phyloP scores from a whole-genome alignment of 2,113 vertebrate genomes.

The Sebastes schlegelii region DNA sequence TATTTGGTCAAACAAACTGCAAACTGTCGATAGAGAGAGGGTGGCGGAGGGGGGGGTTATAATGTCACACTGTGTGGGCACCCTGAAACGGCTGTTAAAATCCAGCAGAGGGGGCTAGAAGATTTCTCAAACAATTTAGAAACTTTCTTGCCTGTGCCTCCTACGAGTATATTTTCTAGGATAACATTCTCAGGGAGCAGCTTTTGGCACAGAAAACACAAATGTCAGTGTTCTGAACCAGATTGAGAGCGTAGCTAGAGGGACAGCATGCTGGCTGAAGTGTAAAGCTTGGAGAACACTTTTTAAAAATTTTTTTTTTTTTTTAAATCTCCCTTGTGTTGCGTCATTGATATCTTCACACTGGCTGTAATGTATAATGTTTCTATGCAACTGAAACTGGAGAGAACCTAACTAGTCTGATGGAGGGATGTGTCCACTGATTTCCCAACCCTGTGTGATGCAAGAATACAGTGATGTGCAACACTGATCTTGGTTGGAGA shows the following conservation, averaged over 20 bases:
- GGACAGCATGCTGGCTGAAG: neutral
- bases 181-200: slow-evolving; percentile 30
- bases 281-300: neutral
- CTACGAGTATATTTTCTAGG: slow-evolving; percentile 1
- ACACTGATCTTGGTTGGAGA: neutral
- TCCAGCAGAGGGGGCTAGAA: slow-evolving; percentile 76
- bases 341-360: neutral
- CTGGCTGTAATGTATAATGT: neutral
- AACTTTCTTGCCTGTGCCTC: neutral
- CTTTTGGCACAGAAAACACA: slow-evolving; percentile 12
- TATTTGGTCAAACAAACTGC: neutral
- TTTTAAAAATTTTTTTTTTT: neutral
- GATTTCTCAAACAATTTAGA: slow-evolving; percentile 35
- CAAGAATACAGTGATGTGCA: neutral
- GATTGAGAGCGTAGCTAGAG: neutral
- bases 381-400: neutral
- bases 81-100: slow-evolving; percentile 10
- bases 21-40: neutral
- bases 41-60: neutral
- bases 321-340: neutral
- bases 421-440: too few species aligned
- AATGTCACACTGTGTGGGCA: neutral
- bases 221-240: slow-evolving; percentile 1
- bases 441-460: neutral
- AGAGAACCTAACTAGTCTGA: too few species aligned